Evolutionary conservation across 2,888 invertebrate genomes (phyloP), one percentile per base, ranked within the genome.

Genomic region (Acheta domesticus): DNA sequence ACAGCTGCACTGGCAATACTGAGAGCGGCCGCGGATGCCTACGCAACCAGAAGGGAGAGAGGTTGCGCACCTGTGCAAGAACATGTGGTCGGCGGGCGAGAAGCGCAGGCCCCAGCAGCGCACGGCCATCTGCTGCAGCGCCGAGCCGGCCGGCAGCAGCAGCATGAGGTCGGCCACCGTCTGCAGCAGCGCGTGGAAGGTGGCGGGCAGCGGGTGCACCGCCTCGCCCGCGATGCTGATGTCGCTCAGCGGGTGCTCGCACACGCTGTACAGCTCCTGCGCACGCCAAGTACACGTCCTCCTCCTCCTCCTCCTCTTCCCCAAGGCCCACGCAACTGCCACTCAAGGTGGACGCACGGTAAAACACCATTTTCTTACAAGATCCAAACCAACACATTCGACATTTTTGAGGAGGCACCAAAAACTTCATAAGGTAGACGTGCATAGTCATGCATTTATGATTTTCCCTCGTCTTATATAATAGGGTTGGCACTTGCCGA

Each of bases 51-150:
- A n/a, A n/a, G n/a, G n/a, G n/a, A n/a, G n/a, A n/a, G n/a, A n/a
- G n/a, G n/a, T n/a, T 3, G 36, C 36, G 36, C 36, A 85, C 85
- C 86, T 86, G 86, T 98, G 98, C 49, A 98, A 88, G 87, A 98
- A 98, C 84, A 94, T 92, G 85, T 98, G 96, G 87, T 98, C 98
- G 2, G 94, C 92, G 74, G 94, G 92, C 0, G 94, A 93, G 86
- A 97, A 98, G 84, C 94, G 92, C 78, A 98, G 91, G 49, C 96
- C 96, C 93, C 97, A 98, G 87, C 97, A 97, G 81, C 96, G 90
- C 74, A 98, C 94, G 0, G 97, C 97, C 87, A 97, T 96, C 86
- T 96, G 93, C 84, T 96, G 94, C 36, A 96, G 88, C 0, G 97
- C 92, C 12, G 96, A 96, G 19, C 96, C 94, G 82, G 95, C 92